Base-by-base conservation (phyloP, 1,140 invertebrate species). In the Lasioglossum albipes region DNA sequence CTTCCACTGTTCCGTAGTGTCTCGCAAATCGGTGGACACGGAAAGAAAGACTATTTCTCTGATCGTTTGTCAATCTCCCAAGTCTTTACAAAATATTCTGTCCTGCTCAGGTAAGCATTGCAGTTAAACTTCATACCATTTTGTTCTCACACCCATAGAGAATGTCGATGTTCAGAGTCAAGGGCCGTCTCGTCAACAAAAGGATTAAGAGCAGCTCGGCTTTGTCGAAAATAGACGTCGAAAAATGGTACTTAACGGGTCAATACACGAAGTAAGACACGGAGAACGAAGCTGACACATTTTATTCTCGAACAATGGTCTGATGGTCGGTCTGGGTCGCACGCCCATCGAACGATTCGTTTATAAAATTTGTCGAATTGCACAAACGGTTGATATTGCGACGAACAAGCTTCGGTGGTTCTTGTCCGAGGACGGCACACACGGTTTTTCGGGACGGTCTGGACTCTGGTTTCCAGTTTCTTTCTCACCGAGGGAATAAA, bases 281-380 rank as follows among this genome's bases (percentile, higher is more conserved):
- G 61, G 57, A 20, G 57, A 67, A 54, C 69, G 54, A 84, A 74
- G 18, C 45, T 84, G 84, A 84, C 73, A 78, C 83, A 78, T 77
- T 81, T 81, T 70, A 81, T 27, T 84, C 72, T 76, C 72, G 27
- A 59, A 64, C 27, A 57, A 61, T 75, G 49, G 2, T 49, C 18
- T 20, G 27, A 4, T 62, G 31, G 7, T 69, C 10, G 52, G 10
- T 54, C 0, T 49, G 22, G 36, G 49, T 75, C 64, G 52, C 54
- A 41, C 27, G 45, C 1, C 52, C 49, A 16, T 49, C 54, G 22
- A 61, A 66, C 27, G 27, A 36, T 66, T 42, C 16, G 13, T 66
- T 49, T 66, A 42, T 42, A 66, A 18, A 66, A 36, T 66, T 18
- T 18, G 18, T 49, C 7, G 18, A 31, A 66, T n/a, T 42, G 64